Percentiles rank a stretch among this genome's conserved stretches.
Conservation (phyloP, 2,888 invertebrate genomes). For the Odontocerum albicorne region DNA sequence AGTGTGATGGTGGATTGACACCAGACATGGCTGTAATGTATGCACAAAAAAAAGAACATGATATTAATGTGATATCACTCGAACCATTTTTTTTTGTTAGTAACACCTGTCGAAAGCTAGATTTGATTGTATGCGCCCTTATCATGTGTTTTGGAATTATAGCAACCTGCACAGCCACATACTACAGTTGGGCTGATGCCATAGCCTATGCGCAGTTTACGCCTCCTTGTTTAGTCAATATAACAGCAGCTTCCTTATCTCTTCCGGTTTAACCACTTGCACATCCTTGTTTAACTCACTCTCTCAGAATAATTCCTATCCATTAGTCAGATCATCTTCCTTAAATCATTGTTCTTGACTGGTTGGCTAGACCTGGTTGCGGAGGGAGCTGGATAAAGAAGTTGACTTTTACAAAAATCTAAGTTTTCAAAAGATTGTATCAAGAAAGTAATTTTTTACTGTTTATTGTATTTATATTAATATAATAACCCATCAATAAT, state of each 20-base stretch:
- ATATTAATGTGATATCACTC: neutral
- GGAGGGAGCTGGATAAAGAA: too few relatives aligned
- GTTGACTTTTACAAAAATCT: too few relatives aligned
- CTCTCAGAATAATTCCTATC: too few relatives aligned
- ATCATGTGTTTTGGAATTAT: constrained; percentile 64
- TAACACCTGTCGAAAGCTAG: constrained; percentile 47
- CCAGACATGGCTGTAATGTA: neutral
- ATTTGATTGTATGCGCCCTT: constrained; percentile 56
- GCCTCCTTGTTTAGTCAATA: constrained; percentile 73
- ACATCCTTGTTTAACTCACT: too few relatives aligned
- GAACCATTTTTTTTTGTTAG: neutral
- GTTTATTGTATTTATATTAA: too few relatives aligned
- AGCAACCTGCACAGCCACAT: constrained; percentile 70
- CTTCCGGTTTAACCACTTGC: constrained; percentile 1
- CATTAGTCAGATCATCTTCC: too few relatives aligned
- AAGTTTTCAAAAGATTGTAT: too few relatives aligned
- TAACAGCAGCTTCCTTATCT: constrained; percentile 50
- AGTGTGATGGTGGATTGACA: neutral
- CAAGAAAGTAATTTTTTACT: too few relatives aligned
- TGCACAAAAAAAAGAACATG: neutral
- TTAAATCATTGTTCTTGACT: too few relatives aligned
- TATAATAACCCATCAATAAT: too few relatives aligned
- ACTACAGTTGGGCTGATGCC: constrained; percentile 68
- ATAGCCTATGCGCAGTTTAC: constrained; percentile 66
- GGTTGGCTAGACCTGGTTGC: too few relatives aligned